phyloP scores from a whole-genome alignment of 2,113 vertebrate species.

The Noturus placidus region DNA sequence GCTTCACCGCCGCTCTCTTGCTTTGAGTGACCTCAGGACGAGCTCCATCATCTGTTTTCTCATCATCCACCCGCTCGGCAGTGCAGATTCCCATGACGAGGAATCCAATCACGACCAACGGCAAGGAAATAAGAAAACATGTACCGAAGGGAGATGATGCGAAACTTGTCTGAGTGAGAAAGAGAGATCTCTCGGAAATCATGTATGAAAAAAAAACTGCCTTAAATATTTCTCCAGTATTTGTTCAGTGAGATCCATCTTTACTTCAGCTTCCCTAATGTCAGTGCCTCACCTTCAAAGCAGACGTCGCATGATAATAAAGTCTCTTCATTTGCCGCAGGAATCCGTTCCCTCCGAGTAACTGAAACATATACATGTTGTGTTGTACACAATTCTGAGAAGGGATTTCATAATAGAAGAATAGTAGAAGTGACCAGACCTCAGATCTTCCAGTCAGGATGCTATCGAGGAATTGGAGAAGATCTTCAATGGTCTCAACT shows the following conservation, averaged over 20 bases:
- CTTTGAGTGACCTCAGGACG: conserved; percentile 15
- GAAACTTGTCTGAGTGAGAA: conserved; percentile 75
- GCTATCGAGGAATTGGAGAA: conserved; percentile 84
- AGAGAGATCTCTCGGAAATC: not conserved
- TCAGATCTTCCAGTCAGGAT: conserved; percentile 81
- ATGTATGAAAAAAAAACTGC: conserved; percentile 1
- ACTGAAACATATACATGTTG: conserved; percentile 61
- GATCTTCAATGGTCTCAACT: conserved; percentile 76
- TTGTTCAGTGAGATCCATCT: conserved; percentile 23
- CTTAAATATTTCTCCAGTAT: conserved; percentile 22
- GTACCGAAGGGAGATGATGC: conserved; percentile 79
- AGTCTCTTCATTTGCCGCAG: conserved; percentile 80
- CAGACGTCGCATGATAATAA: conserved; percentile 77
- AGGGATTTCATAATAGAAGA: not conserved
- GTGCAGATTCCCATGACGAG: conserved; percentile 85
- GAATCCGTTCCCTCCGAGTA: conserved; percentile 86
- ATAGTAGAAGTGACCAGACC: conserved; percentile 65
- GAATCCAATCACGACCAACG: conserved; percentile 78
- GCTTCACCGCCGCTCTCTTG: conserved; percentile 54
- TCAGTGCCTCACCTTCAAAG: conserved; percentile 75
- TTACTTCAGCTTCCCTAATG: not conserved
- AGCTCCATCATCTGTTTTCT: conserved; percentile 30
- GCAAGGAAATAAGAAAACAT: conserved; percentile 83
- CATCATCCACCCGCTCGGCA: conserved; percentile 59
- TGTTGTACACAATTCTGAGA: not conserved